Percentiles rank a stretch among this genome's conserved stretches.
phyloP scores from a whole-genome alignment of 2,888 invertebrate species.

The Poecilobothrus nobilitatus region DNA sequence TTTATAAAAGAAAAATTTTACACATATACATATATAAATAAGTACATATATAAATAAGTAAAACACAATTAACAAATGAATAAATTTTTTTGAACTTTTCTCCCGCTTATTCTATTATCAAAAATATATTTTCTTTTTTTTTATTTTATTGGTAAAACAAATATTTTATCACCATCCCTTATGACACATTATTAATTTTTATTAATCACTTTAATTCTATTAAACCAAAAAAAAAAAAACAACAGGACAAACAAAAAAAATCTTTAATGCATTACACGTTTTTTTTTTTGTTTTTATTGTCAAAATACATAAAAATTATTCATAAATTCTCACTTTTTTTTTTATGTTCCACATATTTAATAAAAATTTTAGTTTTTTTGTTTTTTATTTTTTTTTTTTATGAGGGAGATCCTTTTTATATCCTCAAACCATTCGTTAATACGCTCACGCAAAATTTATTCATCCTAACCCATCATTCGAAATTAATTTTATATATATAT shows the following conservation, averaged over 20 bases:
- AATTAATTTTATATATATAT: too few relatives aligned
- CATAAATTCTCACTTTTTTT: background rate
- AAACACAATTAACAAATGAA: too few relatives aligned
- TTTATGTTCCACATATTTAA: too few relatives aligned
- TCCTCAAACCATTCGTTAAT: background rate
- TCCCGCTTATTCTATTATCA: too few relatives aligned
- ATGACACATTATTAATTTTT: conserved; percentile 6
- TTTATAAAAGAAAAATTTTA: background rate
- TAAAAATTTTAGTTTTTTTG: background rate
- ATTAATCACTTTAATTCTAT: conserved; percentile 6
- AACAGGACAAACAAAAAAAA: too few relatives aligned
- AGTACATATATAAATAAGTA: too few relatives aligned
- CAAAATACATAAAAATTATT: background rate
- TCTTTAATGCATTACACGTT: background rate
- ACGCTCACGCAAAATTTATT: background rate
- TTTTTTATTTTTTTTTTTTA: background rate
- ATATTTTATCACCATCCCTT: background rate
- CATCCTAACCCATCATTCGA: background rate
- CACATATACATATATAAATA: too few relatives aligned
- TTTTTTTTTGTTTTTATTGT: background rate
- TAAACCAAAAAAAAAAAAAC: background rate
- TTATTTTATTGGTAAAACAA: too few relatives aligned
- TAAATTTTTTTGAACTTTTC: too few relatives aligned
- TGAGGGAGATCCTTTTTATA: too few relatives aligned
- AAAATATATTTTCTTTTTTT: too few relatives aligned